Percentiles rank a stretch among this genome's conserved stretches.
Evolutionary conservation across 64 coral and sea anemone species (phyloP).

Genomic region (Porites australiensis): DNA sequence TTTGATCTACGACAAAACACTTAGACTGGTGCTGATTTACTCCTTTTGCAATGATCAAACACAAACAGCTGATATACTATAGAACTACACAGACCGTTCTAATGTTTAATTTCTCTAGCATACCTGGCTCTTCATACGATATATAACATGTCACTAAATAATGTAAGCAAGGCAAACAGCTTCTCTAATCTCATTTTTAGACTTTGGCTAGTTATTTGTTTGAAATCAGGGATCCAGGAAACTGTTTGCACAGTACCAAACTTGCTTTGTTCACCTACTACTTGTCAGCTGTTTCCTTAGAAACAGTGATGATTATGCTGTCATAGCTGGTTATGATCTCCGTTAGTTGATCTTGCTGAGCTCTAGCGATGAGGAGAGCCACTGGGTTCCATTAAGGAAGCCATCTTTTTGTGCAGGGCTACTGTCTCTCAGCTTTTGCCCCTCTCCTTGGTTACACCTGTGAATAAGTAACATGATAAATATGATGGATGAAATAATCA

Average conservation of each 20-base stretch:
- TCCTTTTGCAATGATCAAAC: no score
- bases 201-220: background rate
- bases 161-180: no score
- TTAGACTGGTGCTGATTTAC: no score
- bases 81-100: no score
- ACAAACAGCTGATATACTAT: no score
- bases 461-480: background rate
- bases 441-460: slow-evolving; percentile 43
- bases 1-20: no score
- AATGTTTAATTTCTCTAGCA: no score
- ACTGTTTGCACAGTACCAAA: background rate
- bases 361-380: slow-evolving; percentile 49
- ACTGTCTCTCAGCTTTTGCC: background rate
- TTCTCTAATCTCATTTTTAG: background rate
- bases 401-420: background rate
- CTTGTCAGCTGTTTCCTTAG: background rate
- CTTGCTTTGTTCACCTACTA: background rate
- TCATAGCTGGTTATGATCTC: background rate
- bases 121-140: no score
- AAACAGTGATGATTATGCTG: no score
- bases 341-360: background rate
- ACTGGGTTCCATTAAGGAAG: slow-evolving; percentile 27
- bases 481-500: background rate
- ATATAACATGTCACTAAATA: no score
- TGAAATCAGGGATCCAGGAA: background rate